Conservation (phyloP, 1,140 invertebrate species). For the Hetaerina americana region DNA sequence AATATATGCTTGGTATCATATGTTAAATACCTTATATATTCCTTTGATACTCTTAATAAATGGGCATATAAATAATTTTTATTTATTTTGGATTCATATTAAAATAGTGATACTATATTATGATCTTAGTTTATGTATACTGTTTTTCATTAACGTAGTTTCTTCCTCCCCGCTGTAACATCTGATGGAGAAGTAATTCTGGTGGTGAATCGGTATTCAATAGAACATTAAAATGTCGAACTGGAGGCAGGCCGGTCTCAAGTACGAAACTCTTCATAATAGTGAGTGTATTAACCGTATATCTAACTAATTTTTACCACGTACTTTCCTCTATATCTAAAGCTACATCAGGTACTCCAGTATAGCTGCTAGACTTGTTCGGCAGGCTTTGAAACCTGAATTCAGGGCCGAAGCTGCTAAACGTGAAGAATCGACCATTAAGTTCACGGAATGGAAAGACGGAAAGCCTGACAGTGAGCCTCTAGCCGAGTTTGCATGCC, state of each 20-base stretch:
- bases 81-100: too few species aligned
- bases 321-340: constrained; percentile 22
- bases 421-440: constrained; percentile 57
- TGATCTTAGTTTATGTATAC: too few species aligned
- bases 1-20: too few species aligned
- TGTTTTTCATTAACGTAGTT: neutral
- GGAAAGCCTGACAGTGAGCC: constrained; percentile 59
- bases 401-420: constrained; percentile 56
- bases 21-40: too few species aligned
- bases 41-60: too few species aligned
- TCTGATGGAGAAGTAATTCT: too few species aligned
- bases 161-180: neutral
- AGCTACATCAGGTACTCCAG: constrained; percentile 91
- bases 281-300: neutral
- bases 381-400: constrained; percentile 62
- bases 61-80: too few species aligned
- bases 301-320: constrained; percentile 6
- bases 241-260: constrained; percentile 48
- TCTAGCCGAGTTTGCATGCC: neutral
- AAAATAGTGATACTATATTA: too few species aligned
- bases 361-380: constrained; percentile 68
- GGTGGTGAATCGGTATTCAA: too few species aligned
- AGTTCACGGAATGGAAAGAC: constrained; percentile 72
- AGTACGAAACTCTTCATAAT: constrained; percentile 32
- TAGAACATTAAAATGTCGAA: constrained; percentile 47